Evolutionary conservation across 2,888 invertebrate species (phyloP), one percentile per base, ranked within the genome.

Genomic region (Griposia aprilina): DNA sequence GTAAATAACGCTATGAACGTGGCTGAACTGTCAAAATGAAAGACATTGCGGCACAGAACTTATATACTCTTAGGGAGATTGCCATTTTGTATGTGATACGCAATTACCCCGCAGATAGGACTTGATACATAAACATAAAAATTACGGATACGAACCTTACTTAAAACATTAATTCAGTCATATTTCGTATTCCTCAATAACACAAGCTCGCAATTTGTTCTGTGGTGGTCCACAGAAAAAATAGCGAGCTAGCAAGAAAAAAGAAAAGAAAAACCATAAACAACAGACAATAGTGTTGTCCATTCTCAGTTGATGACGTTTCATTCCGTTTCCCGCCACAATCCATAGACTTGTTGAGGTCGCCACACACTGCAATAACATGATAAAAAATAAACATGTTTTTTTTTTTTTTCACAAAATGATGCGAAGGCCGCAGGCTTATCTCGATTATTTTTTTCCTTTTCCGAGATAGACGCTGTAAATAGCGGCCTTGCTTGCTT

Each of bases 291-390:
- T 81, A 73, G 67, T 77, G 41, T 57, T 70, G 80, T 80, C 75
- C 75, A 78, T 78, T 83, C 69, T 63, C 59, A 65, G 74, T 86
- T 76, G 81, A 86, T 74, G 80, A 77, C 80, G 45, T 88, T 87
- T 72, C 76, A 83, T 85, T 83, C 26, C 78, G 52, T 74, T 78
- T 67, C 67, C 68, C 71, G 65, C 76, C 70, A 74, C 83, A 81
- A 70, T 68, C 67, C 78, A 72, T 50, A 65, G 63, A 60, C 74
- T 73, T 30, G 57, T 76, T 68, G 70, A 82, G 76, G 78, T 77
- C 78, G 60, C 68, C 15, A 81, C 83, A 74, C 66, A 78, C 72
- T 69, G 77, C 74, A 71, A 78, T 78, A 78, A 68, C 62, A 67
- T 71, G 74, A 85, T 76, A 78, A 78, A 80, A 63, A 79, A 80